phyloP scores from a whole-genome alignment of 2,113 vertebrate genomes.

The Hypanus sabinus region DNA sequence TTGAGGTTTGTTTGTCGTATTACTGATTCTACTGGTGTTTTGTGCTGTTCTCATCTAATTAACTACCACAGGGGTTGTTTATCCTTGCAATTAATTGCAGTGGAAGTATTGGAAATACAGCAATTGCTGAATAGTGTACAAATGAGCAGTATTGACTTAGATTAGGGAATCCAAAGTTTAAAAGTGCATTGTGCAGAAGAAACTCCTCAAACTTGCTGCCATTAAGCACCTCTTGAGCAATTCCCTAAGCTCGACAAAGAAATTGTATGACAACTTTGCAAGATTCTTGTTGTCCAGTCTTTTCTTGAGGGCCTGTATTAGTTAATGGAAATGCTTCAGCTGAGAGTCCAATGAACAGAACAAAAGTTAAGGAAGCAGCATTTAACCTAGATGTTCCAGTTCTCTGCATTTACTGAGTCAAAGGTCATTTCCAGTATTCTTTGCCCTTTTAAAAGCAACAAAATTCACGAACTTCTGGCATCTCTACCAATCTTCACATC shows the following conservation, averaged over 20 bases:
- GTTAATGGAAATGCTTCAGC: not conserved
- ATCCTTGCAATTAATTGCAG: not conserved
- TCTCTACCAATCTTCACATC: not conserved
- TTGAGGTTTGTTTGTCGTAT: not conserved
- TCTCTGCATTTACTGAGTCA: not conserved
- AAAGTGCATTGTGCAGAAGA: not conserved
- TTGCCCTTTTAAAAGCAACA: not conserved
- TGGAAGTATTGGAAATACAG: constrained; percentile 2
- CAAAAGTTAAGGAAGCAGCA: not conserved
- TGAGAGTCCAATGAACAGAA: not conserved
- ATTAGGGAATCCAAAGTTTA: not conserved
- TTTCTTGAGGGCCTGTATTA: not conserved
- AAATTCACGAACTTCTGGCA: not conserved
- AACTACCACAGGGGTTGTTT: not conserved
- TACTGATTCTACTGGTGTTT: not conserved
- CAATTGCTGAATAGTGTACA: not conserved
- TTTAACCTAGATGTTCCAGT: not conserved
- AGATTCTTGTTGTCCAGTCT: not conserved
- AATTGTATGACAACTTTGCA: no score
- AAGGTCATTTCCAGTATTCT: not conserved
- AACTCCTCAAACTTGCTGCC: not conserved
- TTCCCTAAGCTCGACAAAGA: not conserved
- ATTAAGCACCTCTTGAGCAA: not conserved
- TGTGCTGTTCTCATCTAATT: not conserved
- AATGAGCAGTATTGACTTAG: not conserved